Conservation (phyloP, 2,113 vertebrate genomes). For the Oriolus oriolus region DNA sequence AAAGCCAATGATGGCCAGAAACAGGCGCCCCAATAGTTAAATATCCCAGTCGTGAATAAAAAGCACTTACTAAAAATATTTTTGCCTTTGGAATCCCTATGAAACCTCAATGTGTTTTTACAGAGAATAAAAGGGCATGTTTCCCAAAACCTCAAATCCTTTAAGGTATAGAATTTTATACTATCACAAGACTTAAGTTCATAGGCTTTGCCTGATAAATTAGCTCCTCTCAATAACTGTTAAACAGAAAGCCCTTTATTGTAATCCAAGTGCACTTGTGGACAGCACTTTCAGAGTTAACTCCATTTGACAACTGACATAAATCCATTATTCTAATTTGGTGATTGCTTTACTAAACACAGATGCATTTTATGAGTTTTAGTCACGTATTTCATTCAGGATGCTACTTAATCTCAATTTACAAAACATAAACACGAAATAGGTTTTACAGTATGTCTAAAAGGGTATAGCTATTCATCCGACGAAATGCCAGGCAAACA, state of each 20-base stretch:
- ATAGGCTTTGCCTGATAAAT: slow-evolving; percentile 37
- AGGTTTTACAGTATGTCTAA: slow-evolving; percentile 38
- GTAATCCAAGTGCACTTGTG: slow-evolving; percentile 44
- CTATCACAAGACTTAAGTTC: slow-evolving; percentile 47
- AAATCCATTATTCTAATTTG: slow-evolving; percentile 68
- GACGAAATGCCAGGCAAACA: slow-evolving; percentile 51
- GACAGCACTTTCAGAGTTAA: slow-evolving; percentile 74
- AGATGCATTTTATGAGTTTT: slow-evolving; percentile 61
- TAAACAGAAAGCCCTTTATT: slow-evolving; percentile 51
- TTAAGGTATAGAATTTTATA: neutral
- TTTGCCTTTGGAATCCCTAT: slow-evolving; percentile 11
- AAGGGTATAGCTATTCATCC: slow-evolving; percentile 23
- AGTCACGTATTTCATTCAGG: slow-evolving; percentile 67
- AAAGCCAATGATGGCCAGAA: neutral
- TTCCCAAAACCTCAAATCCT: slow-evolving; percentile 3
- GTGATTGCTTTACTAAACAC: slow-evolving; percentile 59
- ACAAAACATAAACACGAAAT: slow-evolving; percentile 52
- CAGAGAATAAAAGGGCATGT: neutral
- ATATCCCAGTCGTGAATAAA: neutral
- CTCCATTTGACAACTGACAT: slow-evolving; percentile 73
- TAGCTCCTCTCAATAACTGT: slow-evolving; percentile 34
- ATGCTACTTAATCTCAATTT: slow-evolving; percentile 65
- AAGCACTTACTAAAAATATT: slow-evolving; percentile 21
- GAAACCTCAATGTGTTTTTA: neutral
- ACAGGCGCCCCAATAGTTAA: neutral